phyloP scores from a whole-genome alignment of 2,888 invertebrate species.

The Leptothorax acervorum region DNA sequence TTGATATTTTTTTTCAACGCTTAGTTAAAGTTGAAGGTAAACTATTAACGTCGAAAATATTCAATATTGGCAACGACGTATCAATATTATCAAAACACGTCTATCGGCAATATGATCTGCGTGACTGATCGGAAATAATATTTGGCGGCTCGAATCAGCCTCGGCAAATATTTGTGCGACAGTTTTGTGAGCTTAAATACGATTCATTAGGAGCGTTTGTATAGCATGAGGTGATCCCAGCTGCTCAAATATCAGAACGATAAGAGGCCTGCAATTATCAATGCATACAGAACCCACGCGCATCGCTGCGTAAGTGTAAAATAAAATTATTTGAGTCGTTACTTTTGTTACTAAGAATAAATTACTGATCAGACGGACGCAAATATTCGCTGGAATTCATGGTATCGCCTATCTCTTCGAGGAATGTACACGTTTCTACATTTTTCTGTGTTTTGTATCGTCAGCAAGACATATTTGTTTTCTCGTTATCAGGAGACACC shows the following conservation, averaged over 20 bases:
- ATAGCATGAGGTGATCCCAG: constrained; percentile 47
- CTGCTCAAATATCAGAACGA: constrained; percentile 54
- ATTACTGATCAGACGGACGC: neutral
- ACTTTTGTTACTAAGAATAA: constrained; percentile 3
- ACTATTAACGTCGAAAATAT: neutral
- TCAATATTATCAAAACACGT: constrained; percentile 16
- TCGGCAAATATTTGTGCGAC: constrained; percentile 51
- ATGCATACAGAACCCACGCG: constrained; percentile 34
- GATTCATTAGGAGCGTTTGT: constrained; percentile 54
- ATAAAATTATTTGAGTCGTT: constrained; percentile 27
- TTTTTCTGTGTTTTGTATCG: neutral
- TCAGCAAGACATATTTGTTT: neutral
- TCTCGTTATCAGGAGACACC: neutral
- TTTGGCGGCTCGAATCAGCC: constrained; percentile 44
- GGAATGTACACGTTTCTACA: neutral
- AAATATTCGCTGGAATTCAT: neutral
- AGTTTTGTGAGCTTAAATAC: constrained; percentile 55
- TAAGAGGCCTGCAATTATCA: constrained; percentile 52
- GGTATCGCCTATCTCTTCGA: neutral
- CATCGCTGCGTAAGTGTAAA: constrained; percentile 21
- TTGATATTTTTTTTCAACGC: neutral
- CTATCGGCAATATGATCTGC: constrained; percentile 20
- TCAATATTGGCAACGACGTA: neutral
- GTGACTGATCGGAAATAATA: constrained; percentile 50
- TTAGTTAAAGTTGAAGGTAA: neutral